Evolutionary conservation across 2,797 vertebrate genomes (phyloP), one percentile per base, ranked within the genome.

Genomic region (Pseudochromis fuscus): DNA sequence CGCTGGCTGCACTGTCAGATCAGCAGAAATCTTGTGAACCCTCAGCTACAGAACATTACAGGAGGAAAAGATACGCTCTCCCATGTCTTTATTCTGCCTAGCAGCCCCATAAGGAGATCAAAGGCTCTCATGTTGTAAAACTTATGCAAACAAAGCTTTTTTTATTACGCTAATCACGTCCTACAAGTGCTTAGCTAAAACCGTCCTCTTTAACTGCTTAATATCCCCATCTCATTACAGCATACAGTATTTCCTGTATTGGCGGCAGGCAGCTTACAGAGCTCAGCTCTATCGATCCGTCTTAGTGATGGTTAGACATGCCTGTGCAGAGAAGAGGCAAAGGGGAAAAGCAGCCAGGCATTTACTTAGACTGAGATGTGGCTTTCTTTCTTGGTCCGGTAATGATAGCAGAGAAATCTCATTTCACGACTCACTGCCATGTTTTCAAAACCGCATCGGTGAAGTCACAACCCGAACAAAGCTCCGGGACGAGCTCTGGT

Each of bases 401-500:
- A 89, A 90, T 83, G 89, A 91, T 75, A 86, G 91, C 69, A 85
- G 73, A 72, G 76, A 94, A 94, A 94, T 93, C 91, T 93, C 86
- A 94, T 94, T 94, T 94, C 93, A 94, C 88, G 87, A 91, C 74
- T 93, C 89, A 72, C 85, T 92, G 93, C 87, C 71, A 27, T 90
- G 92, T 92, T 93, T 92, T 88, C 84, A 85, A 93, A 94, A 74
- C 67, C 79, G 28, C 86, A 72, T 84, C 87, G 51, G 77, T 63
- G 63, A 75, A 77, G 81, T 71, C 81, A 74, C 77, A 74, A 82
- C 80, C 81, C 48, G 18, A 73, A 85, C 77, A 89, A 70, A 75
- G 82, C 79, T 84, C 57, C 7, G 31, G 78, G 78, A 56, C 69
- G 70, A n/a, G 59, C 46, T 45, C 24, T 31, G 19, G 55, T 37